phyloP scores from a whole-genome alignment of 2,888 invertebrate species.

The Limnephilus rhombicus region DNA sequence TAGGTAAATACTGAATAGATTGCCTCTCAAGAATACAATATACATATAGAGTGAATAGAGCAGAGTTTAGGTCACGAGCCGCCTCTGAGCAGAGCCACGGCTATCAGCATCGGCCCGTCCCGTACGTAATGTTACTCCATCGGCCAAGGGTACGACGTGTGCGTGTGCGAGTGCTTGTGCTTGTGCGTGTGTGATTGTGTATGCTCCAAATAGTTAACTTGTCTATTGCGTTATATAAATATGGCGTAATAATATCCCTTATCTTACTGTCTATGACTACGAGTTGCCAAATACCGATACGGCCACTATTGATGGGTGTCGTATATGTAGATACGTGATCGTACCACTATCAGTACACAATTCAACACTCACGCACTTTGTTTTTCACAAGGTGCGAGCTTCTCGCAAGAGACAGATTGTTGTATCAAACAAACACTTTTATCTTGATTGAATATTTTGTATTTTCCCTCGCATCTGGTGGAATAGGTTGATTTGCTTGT shows the following conservation, averaged over 20 bases:
- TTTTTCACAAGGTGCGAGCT: not conserved
- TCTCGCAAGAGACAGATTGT: not conserved
- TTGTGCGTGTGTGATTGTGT: not conserved
- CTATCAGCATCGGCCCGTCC: not conserved
- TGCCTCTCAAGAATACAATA: no score
- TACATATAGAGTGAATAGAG: no score
- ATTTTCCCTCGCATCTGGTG: not conserved
- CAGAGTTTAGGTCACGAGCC: not conserved
- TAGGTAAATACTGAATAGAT: no score
- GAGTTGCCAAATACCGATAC: conserved; percentile 24
- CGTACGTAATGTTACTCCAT: conserved; percentile 25
- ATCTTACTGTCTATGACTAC: conserved; percentile 41
- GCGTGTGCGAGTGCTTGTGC: not conserved
- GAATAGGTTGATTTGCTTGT: not conserved
- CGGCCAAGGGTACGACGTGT: conserved; percentile 30
- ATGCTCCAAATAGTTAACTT: conserved; percentile 34
- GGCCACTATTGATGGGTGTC: conserved; percentile 4
- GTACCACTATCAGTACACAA: not conserved
- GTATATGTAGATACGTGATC: not conserved
- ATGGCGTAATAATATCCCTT: conserved; percentile 47
- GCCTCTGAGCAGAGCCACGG: conserved; percentile 1
- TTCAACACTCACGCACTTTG: not conserved
- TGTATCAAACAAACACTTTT: not conserved
- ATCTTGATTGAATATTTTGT: not conserved
- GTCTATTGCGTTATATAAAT: conserved; percentile 42